Base-by-base conservation (phyloP, 2,113 vertebrate genomes). In the Phylloscopus trochilus region DNA sequence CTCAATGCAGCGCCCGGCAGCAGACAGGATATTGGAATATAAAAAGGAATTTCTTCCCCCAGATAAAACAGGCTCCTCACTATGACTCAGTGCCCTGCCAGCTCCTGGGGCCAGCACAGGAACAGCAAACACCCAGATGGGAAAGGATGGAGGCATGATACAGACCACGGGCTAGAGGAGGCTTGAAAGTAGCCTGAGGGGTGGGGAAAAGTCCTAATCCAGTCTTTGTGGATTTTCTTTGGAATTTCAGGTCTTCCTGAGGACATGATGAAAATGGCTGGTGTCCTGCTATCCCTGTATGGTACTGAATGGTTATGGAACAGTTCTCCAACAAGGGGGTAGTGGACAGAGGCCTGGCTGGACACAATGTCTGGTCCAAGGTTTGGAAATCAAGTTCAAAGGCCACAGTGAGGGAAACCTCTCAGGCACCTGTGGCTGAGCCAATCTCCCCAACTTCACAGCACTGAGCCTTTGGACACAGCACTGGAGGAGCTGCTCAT, bases 1-100 rank as follows among this genome's bases (percentile, higher is more conserved):
- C 55, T 76, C 66, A 49, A 6, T 19, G 26, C 58, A 43, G 27
- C 0, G 1, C 63, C 35, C 0, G 0, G 67, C 58, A 58, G 78
- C 75, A 91, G 47, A 64, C 37, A 87, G 62, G 60, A 64, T 76
- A 85, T 0, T 89, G 70, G 47, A 82, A 73, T 67, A 76, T 10
- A 69, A 53, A 75, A 82, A 90, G 44, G 56, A 85, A 84, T 85
- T 76, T 79, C 31, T 68, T 23, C 46, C 59, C 62, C 63, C 9
- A 11, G n/a, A 43, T 70, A 67, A 52, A 83, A 67, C 4, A 10
- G 30, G 37, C 33, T 74, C 44, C 56, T 78, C 31, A 4, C 22
- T 60, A 5, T 5, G 15, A n/a, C 56, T 43, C 63, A 58, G 69
- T 15, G 2, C 19, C 37, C n/a, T 60, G 79, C 31, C 6, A 5